A percentile compares a stretch with the other conserved stretches of the same genome.
phyloP scores from a whole-genome alignment of 2,113 vertebrate species.

The Bostrychus sinensis region DNA sequence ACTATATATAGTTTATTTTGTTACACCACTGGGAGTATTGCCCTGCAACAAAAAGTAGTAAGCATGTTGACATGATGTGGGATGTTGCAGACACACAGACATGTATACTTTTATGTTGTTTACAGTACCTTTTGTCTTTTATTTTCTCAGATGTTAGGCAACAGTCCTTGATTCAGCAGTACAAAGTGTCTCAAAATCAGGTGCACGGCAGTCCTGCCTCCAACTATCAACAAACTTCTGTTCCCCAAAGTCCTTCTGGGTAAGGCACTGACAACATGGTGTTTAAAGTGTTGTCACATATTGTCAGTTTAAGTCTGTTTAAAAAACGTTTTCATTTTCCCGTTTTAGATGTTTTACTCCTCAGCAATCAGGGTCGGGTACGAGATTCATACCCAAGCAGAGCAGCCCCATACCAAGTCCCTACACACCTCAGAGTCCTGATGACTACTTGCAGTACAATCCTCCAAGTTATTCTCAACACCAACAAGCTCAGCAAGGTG shows the following conservation, averaged over 20 bases:
- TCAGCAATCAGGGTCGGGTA: conserved; percentile 90
- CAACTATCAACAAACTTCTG: conserved; percentile 96
- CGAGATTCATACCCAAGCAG: conserved; percentile 92
- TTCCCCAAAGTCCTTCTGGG: conserved; percentile 96
- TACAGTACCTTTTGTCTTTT: background rate
- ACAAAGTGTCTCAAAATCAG: conserved; percentile 96
- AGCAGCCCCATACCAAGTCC: conserved; percentile 97
- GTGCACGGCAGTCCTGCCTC: conserved; percentile 96
- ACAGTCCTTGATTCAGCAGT: conserved; percentile 90
- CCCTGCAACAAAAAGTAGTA: background rate
- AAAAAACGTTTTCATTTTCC: conserved; percentile 20
- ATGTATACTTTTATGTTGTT: background rate
- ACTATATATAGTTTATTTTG: too few relatives aligned
- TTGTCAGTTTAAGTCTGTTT: background rate
- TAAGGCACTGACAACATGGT: conserved; percentile 64
- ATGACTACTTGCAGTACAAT: conserved; percentile 94
- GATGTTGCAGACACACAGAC: background rate
- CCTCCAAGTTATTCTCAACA: conserved; percentile 93
- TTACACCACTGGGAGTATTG: too few relatives aligned
- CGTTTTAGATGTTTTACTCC: conserved; percentile 90
- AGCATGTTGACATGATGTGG: background rate
- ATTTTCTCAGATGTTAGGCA: conserved; percentile 86
- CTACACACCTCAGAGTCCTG: conserved; percentile 96
- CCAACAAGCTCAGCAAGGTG: conserved; percentile 94
- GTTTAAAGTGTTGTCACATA: background rate